Evolutionary conservation across 2,113 vertebrate genomes (phyloP).

Genomic region (Dryoscopus gambensis): DNA sequence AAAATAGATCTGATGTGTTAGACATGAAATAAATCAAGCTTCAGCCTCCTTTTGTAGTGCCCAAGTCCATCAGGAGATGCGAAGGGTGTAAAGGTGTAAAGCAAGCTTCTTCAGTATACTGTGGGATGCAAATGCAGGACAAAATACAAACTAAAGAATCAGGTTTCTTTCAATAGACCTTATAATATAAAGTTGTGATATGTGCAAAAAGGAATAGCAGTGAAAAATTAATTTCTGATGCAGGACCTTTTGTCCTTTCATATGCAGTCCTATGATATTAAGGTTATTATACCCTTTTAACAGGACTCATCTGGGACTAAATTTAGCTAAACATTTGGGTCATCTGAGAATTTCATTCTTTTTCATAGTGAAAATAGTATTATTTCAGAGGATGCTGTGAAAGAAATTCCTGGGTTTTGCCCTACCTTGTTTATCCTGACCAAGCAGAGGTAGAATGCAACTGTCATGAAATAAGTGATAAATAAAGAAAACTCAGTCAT

Average conservation of each 20-base stretch:
- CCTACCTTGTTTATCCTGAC: neutral
- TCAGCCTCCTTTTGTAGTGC: neutral
- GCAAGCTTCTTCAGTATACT: neutral
- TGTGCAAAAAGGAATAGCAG: neutral
- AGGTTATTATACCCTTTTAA: conserved; percentile 13
- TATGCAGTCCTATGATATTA: neutral
- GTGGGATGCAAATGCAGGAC: neutral
- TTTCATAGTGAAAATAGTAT: neutral
- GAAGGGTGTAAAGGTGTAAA: neutral
- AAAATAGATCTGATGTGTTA: neutral
- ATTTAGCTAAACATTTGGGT: neutral
- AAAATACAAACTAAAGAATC: neutral
- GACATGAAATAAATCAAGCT: neutral
- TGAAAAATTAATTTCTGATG: neutral
- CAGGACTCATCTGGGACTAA: conserved; percentile 14
- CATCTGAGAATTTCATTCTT: neutral
- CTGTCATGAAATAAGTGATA: neutral
- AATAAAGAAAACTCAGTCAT: neutral
- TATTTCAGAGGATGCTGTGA: neutral
- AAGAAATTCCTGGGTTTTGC: neutral
- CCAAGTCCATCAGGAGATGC: neutral
- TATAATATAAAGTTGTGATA: neutral
- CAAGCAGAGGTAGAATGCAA: neutral
- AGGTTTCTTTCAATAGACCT: neutral
- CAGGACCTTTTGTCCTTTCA: neutral